Base-by-base conservation (phyloP, 2,113 vertebrate species). In the Meriones unguiculatus region DNA sequence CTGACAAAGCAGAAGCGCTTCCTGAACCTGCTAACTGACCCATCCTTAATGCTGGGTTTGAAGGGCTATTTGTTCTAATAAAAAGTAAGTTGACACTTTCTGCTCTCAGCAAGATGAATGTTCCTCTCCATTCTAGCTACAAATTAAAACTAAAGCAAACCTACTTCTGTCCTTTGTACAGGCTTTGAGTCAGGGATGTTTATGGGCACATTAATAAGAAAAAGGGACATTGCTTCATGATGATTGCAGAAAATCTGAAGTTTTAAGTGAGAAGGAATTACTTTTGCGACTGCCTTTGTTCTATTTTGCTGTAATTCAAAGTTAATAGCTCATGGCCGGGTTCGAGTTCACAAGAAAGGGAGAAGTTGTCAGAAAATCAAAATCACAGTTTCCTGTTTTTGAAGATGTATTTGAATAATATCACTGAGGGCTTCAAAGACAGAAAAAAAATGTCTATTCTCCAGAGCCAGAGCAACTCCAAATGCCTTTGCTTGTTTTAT, bases 321-420 rank as follows among this genome's bases (percentile, higher is more conserved):
- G 93, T 86, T 73, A 86, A 91, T 50, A 89, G 95, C 93, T 95
- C 92, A 30, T 67, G 91, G 87, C 94, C 38, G 50, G 89, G 46
- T 80, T 93, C 62, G 78, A n/a, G 96, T 88, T 96, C 95, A 96
- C 87, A 91, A 97, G 93, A 97, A 96, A 95, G 95, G 93, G 95
- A 1, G 80, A 96, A 87, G 94, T 94, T 94, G 91, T 93, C 92
- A 94, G 87, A 97, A 95, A 96, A 87, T 96, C 87, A 96, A 91
- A 96, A 97, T 97, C 94, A 91, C 82, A 32, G 91, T 91, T 98
- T 97, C 97, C 97, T 98, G 97, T 97, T 98, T 97, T 97, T 95
- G 97, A 97, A 96, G 95, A 96, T 96, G 84, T 94, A 96, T 95
- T 97, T 97, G 91, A 94, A 97, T 88, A 97, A 94, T 94, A 88